phyloP scores from a whole-genome alignment of 1,140 invertebrate species.

The Hyposmocoma kahamanoa region DNA sequence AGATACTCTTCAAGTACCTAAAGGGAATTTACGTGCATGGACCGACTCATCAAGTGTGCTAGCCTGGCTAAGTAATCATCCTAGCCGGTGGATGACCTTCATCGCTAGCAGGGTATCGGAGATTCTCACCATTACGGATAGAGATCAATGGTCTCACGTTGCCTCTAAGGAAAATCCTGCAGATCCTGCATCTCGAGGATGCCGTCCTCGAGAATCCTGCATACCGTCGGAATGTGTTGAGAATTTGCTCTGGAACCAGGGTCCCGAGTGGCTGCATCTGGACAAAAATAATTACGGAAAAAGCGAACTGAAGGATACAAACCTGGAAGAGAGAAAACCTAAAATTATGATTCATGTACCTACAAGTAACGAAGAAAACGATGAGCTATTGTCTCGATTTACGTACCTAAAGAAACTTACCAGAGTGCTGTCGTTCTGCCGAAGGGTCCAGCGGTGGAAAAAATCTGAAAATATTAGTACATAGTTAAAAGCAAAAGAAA shows the following conservation, averaged over 20 bases:
- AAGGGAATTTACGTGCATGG: slow-evolving; percentile 31
- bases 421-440: not conserved
- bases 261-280: slow-evolving; percentile 28
- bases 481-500: not conserved
- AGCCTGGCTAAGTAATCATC: slow-evolving; percentile 28
- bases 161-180: slow-evolving; percentile 44
- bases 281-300: not conserved
- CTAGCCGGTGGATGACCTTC: slow-evolving; percentile 14
- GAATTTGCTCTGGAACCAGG: slow-evolving; percentile 33
- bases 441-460: not conserved
- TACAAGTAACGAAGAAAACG: not conserved
- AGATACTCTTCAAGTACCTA: slow-evolving; percentile 17
- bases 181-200: slow-evolving; percentile 47
- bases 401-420: not conserved
- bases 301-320: not conserved
- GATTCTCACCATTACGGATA: slow-evolving; percentile 26
- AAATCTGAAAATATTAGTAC: not conserved
- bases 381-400: not conserved
- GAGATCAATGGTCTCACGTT: slow-evolving; percentile 50
- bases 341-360: not conserved
- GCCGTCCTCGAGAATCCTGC: no score
- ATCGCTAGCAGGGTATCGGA: slow-evolving; percentile 26
- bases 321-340: not conserved
- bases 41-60: slow-evolving; percentile 44
- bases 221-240: slow-evolving; percentile 12